A percentile compares a stretch with the other conserved stretches of the same genome.
phyloP scores from a whole-genome alignment of 2,113 vertebrate genomes.

The Xenopus tropicalis region UCB_Xtro_10.0 CM004444.2:47897501-47898000 shows the following conservation, averaged over 20 bases:
- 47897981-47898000: no score
- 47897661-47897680: conserved; percentile 69
- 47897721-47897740: conserved; percentile 58
- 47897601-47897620: conserved; percentile 87
- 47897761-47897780: conserved; percentile 92
- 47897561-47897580: neutral
- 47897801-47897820: neutral
- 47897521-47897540: no score
- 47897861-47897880: no score
- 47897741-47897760: conserved; percentile 93
- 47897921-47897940: no score
- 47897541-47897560: no score
- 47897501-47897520: no score
- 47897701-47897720: conserved; percentile 47
- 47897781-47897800: conserved; percentile 99
- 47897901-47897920: no score
- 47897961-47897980: no score
- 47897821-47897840: no score
- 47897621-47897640: conserved; percentile 93
- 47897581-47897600: conserved; percentile 66
- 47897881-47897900: no score
- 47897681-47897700: conserved; percentile 32
- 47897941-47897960: no score
- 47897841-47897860: no score
- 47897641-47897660: conserved; percentile 76